Evolutionary conservation across 2,113 vertebrate genomes (phyloP).

Genomic region (Charina bottae): DNA sequence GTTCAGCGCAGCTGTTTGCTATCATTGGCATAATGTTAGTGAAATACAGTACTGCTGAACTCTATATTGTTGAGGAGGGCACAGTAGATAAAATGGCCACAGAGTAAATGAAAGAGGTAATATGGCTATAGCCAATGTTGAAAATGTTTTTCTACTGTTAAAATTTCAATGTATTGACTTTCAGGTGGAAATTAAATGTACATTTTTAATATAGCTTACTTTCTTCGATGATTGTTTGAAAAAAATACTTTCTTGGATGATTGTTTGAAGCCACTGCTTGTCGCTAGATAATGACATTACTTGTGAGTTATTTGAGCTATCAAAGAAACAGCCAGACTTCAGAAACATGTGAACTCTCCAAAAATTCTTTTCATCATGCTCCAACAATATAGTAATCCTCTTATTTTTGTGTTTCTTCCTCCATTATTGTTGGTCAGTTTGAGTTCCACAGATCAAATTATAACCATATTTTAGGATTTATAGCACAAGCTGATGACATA

Average conservation of each 20-base stretch:
- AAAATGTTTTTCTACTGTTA: not conserved
- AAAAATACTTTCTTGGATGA: too few relatives aligned
- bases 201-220: not conserved
- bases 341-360: not conserved
- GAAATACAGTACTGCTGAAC: not conserved
- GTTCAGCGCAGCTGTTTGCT: not conserved
- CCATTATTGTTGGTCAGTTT: not conserved
- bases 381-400: not conserved
- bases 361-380: not conserved
- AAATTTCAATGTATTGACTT: not conserved
- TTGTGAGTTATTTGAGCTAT: not conserved
- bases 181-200: not conserved
- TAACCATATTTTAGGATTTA: conserved; percentile 49
- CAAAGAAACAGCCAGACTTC: not conserved
- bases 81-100: not conserved
- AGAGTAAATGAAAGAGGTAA: not conserved
- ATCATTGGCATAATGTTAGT: not conserved
- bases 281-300: not conserved
- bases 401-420: not conserved
- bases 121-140: not conserved
- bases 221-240: conserved; percentile 20
- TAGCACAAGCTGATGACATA: conserved; percentile 46
- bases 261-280: conserved; percentile 23
- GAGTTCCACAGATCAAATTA: conserved; percentile 45
- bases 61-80: not conserved